phyloP scores from a whole-genome alignment of 2,888 invertebrate species.

The Seira ritae region DNA sequence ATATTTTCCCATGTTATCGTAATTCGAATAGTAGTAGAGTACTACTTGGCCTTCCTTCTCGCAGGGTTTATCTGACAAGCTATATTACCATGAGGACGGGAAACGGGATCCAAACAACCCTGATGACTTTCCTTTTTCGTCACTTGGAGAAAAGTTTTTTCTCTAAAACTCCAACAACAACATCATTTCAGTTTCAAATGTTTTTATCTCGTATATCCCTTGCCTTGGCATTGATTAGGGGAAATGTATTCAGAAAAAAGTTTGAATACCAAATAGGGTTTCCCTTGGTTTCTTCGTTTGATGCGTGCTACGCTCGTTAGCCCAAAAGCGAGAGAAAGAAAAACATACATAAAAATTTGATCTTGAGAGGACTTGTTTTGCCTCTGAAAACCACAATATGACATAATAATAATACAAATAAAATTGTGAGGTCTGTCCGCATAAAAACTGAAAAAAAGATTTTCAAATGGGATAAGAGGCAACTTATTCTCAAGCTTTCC shows the following conservation, averaged over 20 bases:
- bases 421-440: not conserved
- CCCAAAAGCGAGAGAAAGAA: too few species aligned
- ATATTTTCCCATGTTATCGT: too few species aligned
- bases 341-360: too few species aligned
- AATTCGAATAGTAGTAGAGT: too few species aligned
- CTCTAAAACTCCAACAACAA: not conserved
- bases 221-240: not conserved
- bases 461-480: not conserved
- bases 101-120: too few species aligned
- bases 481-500: not conserved
- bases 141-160: not conserved
- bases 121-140: not conserved
- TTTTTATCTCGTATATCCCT: too few species aligned
- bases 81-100: too few species aligned
- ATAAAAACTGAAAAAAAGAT: not conserved
- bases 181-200: too few species aligned
- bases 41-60: too few species aligned
- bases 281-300: not conserved
- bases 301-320: not conserved
- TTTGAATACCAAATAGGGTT: not conserved
- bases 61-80: too few species aligned
- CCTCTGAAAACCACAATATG: constrained; percentile 31
- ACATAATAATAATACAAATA: constrained; percentile 27
- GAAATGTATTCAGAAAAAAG: not conserved
- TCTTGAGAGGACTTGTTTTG: too few species aligned